Evolutionary conservation across 2,888 invertebrate genomes (phyloP).

Genomic region (Trisateles emortualis): DNA sequence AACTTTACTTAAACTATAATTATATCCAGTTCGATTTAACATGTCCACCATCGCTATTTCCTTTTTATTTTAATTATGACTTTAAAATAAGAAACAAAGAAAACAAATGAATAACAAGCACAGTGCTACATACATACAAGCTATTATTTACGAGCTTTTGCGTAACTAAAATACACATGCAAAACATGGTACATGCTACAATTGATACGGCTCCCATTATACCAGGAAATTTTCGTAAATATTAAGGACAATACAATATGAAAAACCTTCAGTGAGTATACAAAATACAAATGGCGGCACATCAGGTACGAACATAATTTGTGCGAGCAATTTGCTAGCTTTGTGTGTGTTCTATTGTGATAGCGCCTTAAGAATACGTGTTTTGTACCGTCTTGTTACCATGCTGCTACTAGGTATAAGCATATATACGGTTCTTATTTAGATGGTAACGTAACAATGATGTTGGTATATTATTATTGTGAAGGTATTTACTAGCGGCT

Average conservation of each 20-base stretch:
- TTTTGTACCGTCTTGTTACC: conserved; percentile 12
- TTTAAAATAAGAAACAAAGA: too few species aligned
- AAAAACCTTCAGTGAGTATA: conserved; percentile 24
- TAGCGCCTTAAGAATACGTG: conserved; percentile 12
- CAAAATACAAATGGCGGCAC: conserved; percentile 5
- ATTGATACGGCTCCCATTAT: conserved; percentile 1
- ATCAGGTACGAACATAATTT: conserved; percentile 34
- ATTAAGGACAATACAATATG: conserved; percentile 27
- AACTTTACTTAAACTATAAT: too few species aligned
- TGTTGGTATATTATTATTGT: background rate
- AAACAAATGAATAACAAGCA: too few species aligned
- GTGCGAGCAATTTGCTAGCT: conserved; percentile 36
- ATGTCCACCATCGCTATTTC: too few species aligned
- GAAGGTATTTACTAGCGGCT: background rate
- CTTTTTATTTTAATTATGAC: too few species aligned
- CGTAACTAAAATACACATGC: too few species aligned
- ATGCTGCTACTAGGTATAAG: conserved; percentile 2
- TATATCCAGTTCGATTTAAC: too few species aligned
- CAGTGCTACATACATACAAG: too few species aligned
- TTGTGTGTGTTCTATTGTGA: conserved; percentile 32
- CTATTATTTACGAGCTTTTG: too few species aligned
- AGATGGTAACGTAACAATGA: background rate
- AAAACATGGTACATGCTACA: background rate
- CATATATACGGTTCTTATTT: background rate
- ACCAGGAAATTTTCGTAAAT: conserved; percentile 6